These are phyloP conservation scores for Achlya flavicornis DNA, from an alignment of 2,888 invertebrate genomes.

Conservation along the genomic window DNA sequence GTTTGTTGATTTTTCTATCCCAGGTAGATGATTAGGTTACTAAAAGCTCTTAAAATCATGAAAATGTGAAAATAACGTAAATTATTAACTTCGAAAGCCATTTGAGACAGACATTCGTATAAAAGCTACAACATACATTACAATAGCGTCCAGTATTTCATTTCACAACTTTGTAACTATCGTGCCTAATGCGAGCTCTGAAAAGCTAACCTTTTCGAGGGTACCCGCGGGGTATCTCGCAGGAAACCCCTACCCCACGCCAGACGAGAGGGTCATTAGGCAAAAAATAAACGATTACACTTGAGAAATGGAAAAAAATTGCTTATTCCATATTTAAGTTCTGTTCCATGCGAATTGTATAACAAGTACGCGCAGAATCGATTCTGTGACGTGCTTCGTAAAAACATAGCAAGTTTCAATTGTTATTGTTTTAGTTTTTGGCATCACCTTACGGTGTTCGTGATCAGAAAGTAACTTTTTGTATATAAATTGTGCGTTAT, in stretches of 20 bases:
- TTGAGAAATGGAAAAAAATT: slow-evolving; percentile 53
- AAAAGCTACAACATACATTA: slow-evolving; percentile 20
- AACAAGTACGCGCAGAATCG: slow-evolving; percentile 24
- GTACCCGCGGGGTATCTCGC: slow-evolving; percentile 54
- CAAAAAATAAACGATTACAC: slow-evolving; percentile 69
- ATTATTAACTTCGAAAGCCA: background rate
- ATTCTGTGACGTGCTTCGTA: slow-evolving; percentile 31
- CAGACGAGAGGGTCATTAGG: slow-evolving; percentile 63
- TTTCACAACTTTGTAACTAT: slow-evolving; percentile 54
- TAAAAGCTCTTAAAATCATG: no score
- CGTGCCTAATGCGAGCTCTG: slow-evolving; percentile 48
- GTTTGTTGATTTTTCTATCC: no score
- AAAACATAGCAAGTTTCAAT: slow-evolving; percentile 38
- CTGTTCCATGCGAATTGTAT: slow-evolving; percentile 14
- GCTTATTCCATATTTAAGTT: slow-evolving; percentile 38
- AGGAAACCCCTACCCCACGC: slow-evolving; percentile 45
- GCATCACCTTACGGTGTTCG: slow-evolving; percentile 41
- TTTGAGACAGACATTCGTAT: background rate
- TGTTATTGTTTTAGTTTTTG: slow-evolving; percentile 52
- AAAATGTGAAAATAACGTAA: no score
- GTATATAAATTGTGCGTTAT: slow-evolving; percentile 29
- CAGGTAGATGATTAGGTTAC: no score
- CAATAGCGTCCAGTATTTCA: slow-evolving; percentile 40
- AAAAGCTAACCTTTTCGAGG: slow-evolving; percentile 59
- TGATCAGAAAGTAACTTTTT: slow-evolving; percentile 34